A percentile compares a stretch with the other conserved stretches of the same genome.
Conservation (phyloP, 2,888 invertebrate genomes). For the Crioceris asparagi region DNA sequence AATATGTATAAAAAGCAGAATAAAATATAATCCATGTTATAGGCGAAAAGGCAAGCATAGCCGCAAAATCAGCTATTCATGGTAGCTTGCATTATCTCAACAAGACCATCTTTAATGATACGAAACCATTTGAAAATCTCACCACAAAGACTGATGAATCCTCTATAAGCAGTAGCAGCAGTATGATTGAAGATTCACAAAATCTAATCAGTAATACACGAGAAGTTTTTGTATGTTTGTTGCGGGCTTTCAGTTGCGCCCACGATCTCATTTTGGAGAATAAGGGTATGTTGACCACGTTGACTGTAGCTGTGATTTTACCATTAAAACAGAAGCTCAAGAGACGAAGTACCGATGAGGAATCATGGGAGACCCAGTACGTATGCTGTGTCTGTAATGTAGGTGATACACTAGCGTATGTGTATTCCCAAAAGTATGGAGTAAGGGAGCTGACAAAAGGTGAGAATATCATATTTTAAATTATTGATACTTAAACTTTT, state of each 20-base stretch:
- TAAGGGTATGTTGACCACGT: slow-evolving; percentile 71
- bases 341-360: slow-evolving; percentile 11
- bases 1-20: background rate
- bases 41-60: slow-evolving; percentile 69
- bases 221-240: slow-evolving; percentile 66
- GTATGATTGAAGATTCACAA: slow-evolving; percentile 15
- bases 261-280: slow-evolving; percentile 76
- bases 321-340: slow-evolving; percentile 40
- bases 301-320: slow-evolving; percentile 68
- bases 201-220: slow-evolving; percentile 42
- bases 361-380: slow-evolving; percentile 39
- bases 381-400: slow-evolving; percentile 81
- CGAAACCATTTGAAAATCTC: slow-evolving; percentile 33
- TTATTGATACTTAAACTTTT: background rate
- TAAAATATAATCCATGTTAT: slow-evolving; percentile 16
- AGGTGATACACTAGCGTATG: slow-evolving; percentile 81
- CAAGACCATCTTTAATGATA: slow-evolving; percentile 48
- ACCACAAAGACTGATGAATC: slow-evolving; percentile 27
- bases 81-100: slow-evolving; percentile 76
- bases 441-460: slow-evolving; percentile 73
- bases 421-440: slow-evolving; percentile 65
- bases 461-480: slow-evolving; percentile 19
- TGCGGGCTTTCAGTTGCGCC: slow-evolving; percentile 74
- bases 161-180: slow-evolving; percentile 12
- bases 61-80: slow-evolving; percentile 77